Evolutionary conservation across 2,113 vertebrate species (phyloP).

Genomic region (Myanophis thanlyinensis): DNA sequence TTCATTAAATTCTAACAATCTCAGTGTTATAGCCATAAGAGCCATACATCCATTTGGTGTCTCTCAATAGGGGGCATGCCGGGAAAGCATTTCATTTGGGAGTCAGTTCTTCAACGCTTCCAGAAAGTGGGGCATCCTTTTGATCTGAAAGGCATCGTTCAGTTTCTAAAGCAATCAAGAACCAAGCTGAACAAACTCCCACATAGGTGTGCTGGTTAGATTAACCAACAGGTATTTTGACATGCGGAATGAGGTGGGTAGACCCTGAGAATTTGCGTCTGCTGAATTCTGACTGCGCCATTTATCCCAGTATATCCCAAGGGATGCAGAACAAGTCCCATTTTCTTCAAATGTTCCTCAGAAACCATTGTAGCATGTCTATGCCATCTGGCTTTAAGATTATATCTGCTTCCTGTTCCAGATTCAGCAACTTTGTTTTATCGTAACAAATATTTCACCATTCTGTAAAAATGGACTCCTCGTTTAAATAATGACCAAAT

Average conservation of each 20-base stretch:
- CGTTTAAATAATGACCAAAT: not conserved
- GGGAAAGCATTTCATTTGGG: slow-evolving; percentile 1
- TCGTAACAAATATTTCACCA: not conserved
- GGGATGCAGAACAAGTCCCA: not conserved
- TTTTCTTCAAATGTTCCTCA: not conserved
- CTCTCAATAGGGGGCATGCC: slow-evolving; percentile 15
- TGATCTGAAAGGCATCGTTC: slow-evolving; percentile 15
- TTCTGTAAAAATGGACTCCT: not conserved
- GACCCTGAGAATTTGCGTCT: not conserved
- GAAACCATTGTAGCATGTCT: not conserved
- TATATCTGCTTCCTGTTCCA: not conserved
- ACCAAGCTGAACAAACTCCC: slow-evolving; percentile 28
- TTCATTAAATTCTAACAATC: slow-evolving; percentile 18
- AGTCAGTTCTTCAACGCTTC: not conserved
- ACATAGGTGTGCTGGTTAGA: not conserved
- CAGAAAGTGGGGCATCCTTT: not conserved
- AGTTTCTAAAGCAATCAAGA: slow-evolving; percentile 7
- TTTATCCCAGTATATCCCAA: not conserved
- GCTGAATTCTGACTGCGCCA: not conserved
- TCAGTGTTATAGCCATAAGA: slow-evolving; percentile 25
- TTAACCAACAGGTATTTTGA: not conserved
- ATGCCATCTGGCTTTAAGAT: not conserved
- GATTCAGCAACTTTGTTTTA: not conserved
- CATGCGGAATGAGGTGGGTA: slow-evolving; percentile 1
- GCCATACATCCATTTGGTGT: slow-evolving; percentile 47